phyloP scores from a whole-genome alignment of 2,113 vertebrate genomes.

The Gasterosteus aculeatus region DNA sequence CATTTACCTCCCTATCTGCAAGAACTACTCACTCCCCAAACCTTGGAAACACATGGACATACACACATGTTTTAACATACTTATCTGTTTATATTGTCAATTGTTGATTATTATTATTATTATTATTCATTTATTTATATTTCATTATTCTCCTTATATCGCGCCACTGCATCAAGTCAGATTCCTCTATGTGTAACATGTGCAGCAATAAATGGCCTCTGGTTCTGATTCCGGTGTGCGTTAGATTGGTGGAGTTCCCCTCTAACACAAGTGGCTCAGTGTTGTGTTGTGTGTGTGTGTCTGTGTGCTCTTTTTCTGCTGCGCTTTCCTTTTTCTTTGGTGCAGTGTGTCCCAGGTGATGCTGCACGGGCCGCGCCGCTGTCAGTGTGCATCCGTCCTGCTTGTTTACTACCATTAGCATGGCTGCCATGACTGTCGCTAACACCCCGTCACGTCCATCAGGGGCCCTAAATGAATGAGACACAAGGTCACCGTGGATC shows the following conservation, averaged over 20 bases:
- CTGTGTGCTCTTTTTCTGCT: neutral
- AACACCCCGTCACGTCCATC: conserved; percentile 17
- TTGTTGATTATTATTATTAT: too few relatives aligned
- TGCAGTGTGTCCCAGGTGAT: conserved; percentile 49
- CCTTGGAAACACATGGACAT: too few relatives aligned
- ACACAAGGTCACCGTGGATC: neutral
- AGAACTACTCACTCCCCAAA: too few relatives aligned
- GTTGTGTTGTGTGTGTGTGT: neutral
- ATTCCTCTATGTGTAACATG: too few relatives aligned
- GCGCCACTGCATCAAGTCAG: neutral
- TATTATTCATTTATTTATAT: too few relatives aligned
- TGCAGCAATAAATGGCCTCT: too few relatives aligned
- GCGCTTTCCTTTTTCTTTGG: neutral
- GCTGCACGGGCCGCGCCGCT: conserved; percentile 25
- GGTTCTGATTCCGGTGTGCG: too few relatives aligned
- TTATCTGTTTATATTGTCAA: too few relatives aligned
- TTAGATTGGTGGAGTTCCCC: neutral
- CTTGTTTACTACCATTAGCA: conserved; percentile 57
- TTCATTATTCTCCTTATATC: too few relatives aligned
- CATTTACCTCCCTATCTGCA: too few relatives aligned
- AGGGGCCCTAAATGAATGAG: conserved; percentile 23
- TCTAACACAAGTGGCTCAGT: neutral
- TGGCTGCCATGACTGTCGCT: conserved; percentile 49
- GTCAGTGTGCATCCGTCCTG: conserved; percentile 56
- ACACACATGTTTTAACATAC: too few relatives aligned